Conservation (phyloP, 2,113 vertebrate species). For the Caretta caretta region DNA sequence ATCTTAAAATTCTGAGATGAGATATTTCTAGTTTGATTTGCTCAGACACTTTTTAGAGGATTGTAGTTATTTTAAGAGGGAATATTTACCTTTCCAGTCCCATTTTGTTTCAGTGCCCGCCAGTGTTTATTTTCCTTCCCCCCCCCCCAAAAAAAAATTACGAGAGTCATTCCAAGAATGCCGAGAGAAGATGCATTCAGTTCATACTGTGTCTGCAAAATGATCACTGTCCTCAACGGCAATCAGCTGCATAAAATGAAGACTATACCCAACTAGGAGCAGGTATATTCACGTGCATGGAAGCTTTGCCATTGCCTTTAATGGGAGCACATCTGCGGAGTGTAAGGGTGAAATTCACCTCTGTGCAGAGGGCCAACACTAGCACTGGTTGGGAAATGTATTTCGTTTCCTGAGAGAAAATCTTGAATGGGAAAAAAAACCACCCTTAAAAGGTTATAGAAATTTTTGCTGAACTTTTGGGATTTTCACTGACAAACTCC, state of each 20-base stretch:
- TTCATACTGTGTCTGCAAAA: background rate
- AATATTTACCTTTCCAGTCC: background rate
- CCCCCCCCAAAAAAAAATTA: background rate
- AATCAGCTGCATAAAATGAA: background rate
- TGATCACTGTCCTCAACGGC: background rate
- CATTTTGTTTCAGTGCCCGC: background rate
- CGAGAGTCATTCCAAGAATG: background rate
- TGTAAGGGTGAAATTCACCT: background rate
- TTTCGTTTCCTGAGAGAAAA: background rate
- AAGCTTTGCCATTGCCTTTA: background rate
- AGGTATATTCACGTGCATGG: background rate
- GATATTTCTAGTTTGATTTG: background rate
- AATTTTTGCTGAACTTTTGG: background rate
- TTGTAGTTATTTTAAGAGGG: background rate
- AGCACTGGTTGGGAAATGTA: background rate
- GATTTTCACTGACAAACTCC: background rate
- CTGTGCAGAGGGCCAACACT: background rate
- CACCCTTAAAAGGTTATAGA: no score
- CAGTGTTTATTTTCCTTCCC: background rate
- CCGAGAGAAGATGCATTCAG: background rate
- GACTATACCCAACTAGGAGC: background rate
- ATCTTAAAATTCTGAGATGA: background rate
- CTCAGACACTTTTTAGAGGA: background rate
- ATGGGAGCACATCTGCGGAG: background rate
- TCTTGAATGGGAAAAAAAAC: background rate